A percentile compares a stretch with the other conserved stretches of the same genome.
Conservation (phyloP, 2,888 invertebrate genomes). For the Catocala sponsa region DNA sequence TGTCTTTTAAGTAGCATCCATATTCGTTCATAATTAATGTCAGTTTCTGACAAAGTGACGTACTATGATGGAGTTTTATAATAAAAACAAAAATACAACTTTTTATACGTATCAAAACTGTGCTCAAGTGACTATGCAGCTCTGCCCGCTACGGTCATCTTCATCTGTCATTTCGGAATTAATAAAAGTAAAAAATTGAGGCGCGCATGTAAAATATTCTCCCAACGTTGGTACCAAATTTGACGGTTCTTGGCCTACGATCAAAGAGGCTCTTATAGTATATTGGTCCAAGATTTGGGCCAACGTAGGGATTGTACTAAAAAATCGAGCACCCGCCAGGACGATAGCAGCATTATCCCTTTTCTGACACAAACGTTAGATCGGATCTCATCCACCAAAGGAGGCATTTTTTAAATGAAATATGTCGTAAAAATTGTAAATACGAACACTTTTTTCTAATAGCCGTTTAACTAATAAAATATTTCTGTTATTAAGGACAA, state of each 20-base stretch:
- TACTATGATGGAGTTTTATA: constrained; percentile 24
- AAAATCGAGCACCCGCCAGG: constrained; percentile 74
- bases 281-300: constrained; percentile 30
- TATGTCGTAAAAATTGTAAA: constrained; percentile 80
- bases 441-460: constrained; percentile 76
- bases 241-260: constrained; percentile 9
- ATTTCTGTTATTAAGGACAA: constrained; percentile 83
- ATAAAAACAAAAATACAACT: constrained; percentile 38
- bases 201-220: constrained; percentile 40
- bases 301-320: constrained; percentile 25
- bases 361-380: constrained; percentile 83
- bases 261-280: neutral
- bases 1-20: constrained; percentile 5
- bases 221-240: constrained; percentile 17
- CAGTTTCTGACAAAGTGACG: constrained; percentile 39
- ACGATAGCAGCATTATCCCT: constrained; percentile 79
- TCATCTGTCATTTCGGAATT: constrained; percentile 83
- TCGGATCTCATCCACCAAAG: constrained; percentile 80
- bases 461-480: constrained; percentile 76
- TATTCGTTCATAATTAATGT: constrained; percentile 35
- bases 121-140: constrained; percentile 60
- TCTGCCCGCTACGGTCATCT: constrained; percentile 67
- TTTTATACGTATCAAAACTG: constrained; percentile 34
- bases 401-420: constrained; percentile 72
- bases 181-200: constrained; percentile 71